Evolutionary conservation across 2,888 invertebrate species (phyloP), one percentile per base, ranked within the genome.

Genomic region (Laothoe populi): DNA sequence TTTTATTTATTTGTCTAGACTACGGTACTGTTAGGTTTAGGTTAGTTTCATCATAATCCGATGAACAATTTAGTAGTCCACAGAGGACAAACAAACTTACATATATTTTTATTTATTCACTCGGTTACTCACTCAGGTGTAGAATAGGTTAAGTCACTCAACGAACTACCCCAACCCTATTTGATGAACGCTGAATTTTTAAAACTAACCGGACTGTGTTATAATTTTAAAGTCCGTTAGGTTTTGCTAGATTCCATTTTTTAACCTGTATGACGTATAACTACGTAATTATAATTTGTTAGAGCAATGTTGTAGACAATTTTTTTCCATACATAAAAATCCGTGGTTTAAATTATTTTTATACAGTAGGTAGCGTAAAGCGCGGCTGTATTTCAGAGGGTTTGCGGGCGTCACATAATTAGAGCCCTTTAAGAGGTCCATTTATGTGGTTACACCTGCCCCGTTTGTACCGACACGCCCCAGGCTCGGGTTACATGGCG

Each of bases 361-460:
- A 26, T 31, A 16, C 31, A 23, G 23, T n/a, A 7, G 3, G 49
- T 49, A 16, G 49, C 2, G 16, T 21, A n/a, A 2, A n/a, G 2
- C n/a, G 3, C 40, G 40, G n/a, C 40, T 4, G 31, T 31, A 31
- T 31, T 31, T 31, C 31, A 31, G 1, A 1, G 16, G 26, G 26
- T 49, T n/a, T 49, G 49, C 31, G 49, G 49, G 49, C 49, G 49
- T 31, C 49, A 49, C 49, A 49, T 49, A 49, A 49, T 49, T 49
- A 49, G 49, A 31, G 49, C 26, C 49, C 49, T 49, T 45, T 26
- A 16, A 49, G 49, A 49, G 49, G 31, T 49, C 49, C 46, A 46
- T 49, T 31, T 49, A 31, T 49, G 49, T 31, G 49, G 49, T 49
- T 49, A 49, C 49, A 49, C 49, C 49, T 49, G 49, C n/a, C 26